A percentile compares a stretch with the other conserved stretches of the same genome.
Evolutionary conservation across 2,797 vertebrate genomes (phyloP).

Genomic region (Miopithecus talapoin): DNA sequence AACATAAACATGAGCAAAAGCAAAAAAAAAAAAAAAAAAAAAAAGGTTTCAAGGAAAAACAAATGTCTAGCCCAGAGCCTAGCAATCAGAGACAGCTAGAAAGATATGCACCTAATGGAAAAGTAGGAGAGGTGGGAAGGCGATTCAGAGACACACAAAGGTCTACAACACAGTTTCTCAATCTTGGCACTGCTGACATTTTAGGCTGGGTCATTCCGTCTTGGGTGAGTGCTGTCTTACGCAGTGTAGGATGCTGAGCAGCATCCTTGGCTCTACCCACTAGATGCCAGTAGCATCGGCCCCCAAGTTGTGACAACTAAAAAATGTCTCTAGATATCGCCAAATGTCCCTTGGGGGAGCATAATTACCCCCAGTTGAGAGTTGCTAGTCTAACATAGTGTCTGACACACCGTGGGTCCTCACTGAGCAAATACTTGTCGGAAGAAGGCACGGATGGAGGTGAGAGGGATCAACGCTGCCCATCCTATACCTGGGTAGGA

Average conservation of each 20-base stretch:
- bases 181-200: rapidly evolving
- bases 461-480: neutral
- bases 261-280: neutral
- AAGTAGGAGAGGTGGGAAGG: neutral
- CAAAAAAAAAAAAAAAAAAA: neutral
- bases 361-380: neutral
- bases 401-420: neutral
- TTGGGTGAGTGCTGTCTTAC: neutral
- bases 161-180: neutral
- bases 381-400: neutral
- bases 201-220: neutral
- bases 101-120: rapidly evolving
- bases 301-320: neutral
- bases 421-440: neutral
- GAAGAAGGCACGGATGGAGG: neutral
- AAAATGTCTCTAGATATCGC: neutral
- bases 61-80: rapidly evolving
- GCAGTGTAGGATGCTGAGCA: rapidly evolving
- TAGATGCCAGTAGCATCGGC: neutral
- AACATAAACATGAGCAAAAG: neutral
- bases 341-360: neutral
- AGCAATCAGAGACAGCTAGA: neutral
- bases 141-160: rapidly evolving
- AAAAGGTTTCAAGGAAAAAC: neutral
- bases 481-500: neutral